Base-by-base conservation (phyloP, 2,888 invertebrate species). In the Volucella zonaria region DNA sequence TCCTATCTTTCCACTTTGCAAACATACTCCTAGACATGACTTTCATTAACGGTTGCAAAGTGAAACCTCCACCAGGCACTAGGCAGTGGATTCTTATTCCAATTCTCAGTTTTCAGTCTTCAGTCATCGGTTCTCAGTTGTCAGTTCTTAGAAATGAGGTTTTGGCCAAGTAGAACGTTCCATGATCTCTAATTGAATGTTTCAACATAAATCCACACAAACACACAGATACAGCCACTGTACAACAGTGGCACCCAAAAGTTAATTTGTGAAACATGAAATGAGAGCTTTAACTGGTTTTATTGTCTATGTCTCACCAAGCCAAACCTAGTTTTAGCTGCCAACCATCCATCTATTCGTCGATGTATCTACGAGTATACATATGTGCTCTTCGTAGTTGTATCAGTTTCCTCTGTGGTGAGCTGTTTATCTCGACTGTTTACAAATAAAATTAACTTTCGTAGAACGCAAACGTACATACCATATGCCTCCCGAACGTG, bases 401-500 rank as follows among this genome's bases (percentile, higher is more conserved):
- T 61, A 56, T 68, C 54, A 61, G 70, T 61, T 52, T 59, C 31
- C 45, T 43, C 58, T 73, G 56, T 56, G 74, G 59, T 58, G 58
- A 40, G 40, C 76, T 40, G 61, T 75, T 68, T 67, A 62, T 54
- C 51, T 64, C 42, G 43, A 76, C 70, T 81, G 70, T 81, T 76
- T 81, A 81, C 81, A 76, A 81, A 81, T 76, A 56, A 74, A 75
- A 67, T 76, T 64, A 58, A 70, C 49, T 68, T 70, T 58, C 59
- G 42, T 80, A 75, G 67, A 75, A 58, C 61, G 75, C 31, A 31
- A 31, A 4, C 31, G 4, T 31, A 31, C 6, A 6, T 75, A 64
- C 64, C 6, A 6, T 75, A 64, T 71, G 71, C 54, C 45, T 56
- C 56, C 58, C 31, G 49, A 56, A 56, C 40, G 68, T 64, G 54